Evolutionary conservation across 2,113 vertebrate species (phyloP), one percentile per base, ranked within the genome.

Genomic region (Falcunculus frontatus): DNA sequence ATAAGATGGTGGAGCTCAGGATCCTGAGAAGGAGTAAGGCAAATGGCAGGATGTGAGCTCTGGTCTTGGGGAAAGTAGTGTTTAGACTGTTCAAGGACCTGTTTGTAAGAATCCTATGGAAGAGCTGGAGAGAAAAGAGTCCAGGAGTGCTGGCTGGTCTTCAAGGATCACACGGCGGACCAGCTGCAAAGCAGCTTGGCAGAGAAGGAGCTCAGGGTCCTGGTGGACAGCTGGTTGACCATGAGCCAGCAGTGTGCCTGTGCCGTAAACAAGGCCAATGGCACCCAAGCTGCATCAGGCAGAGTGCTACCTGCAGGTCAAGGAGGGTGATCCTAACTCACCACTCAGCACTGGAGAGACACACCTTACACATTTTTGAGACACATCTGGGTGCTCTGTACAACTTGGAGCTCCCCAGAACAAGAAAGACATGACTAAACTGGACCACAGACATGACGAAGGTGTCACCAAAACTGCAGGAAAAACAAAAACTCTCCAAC

Each of bases 391-490:
- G 33, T 56, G 74, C 56, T 65, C 4, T 33, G 35, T 46, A 56
- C 22, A 75, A 13, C 30, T 46, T 16, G 4, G 33, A 78, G 56
- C 29, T 22, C 21, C 47, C 11, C 35, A 70, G 39, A 39, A 49
- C 27, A 57, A 63, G 57, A 79, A n/a, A 41, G 17, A 53, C 10
- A 33, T 16, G 15, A 49, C 19, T 60, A 16, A 10, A 35, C 5
- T 56, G 35, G 32, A 83, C 9, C n/a, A 60, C 16, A 65, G 30
- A 67, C 4, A 7, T 11, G 22, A 56, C 50, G 46, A 57, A 84
- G 32, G 35, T 26, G 46, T 52, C 11, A 35, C 8, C 0, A 0
- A 72, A 72, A 72, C 26, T 44, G 32, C 0, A 0, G 1, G 6
- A 72, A 60, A 60, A 60, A 6, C 30, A 60, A 70, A 72, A 72